Evolutionary conservation across 2,797 vertebrate species (phyloP).

Genomic region (Sebastes nivosus): DNA sequence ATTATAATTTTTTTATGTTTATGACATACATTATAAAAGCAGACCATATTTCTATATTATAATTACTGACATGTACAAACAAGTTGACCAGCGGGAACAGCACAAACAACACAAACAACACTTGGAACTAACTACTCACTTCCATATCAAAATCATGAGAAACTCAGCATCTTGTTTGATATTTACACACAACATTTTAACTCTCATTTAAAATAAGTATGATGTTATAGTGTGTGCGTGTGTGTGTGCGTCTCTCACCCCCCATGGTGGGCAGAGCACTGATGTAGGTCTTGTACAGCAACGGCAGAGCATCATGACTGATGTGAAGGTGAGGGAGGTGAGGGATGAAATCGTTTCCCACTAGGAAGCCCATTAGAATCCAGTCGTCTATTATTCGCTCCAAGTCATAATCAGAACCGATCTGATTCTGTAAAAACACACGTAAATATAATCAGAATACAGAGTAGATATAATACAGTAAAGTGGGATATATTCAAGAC

Average conservation of each 20-base stretch:
- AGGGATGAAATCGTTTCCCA: constrained; percentile 99
- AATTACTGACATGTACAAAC: neutral
- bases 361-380: constrained; percentile 99
- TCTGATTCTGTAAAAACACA: constrained; percentile 80
- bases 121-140: neutral
- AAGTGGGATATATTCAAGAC: neutral
- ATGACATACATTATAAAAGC: neutral
- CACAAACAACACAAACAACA: neutral
- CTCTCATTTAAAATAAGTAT: neutral
- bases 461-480: neutral
- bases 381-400: constrained; percentile 99
- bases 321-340: constrained; percentile 99
- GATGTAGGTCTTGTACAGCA: constrained; percentile 97
- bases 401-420: constrained; percentile 91
- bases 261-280: constrained; percentile 89
- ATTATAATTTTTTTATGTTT: neutral
- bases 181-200: neutral
- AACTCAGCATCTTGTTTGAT: neutral
- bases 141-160: neutral
- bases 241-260: constrained; percentile 80
- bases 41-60: neutral
- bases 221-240: neutral
- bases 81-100: fast-evolving
- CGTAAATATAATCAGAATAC: neutral
- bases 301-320: constrained; percentile 94